Evolutionary conservation across 92 coral and sea anemone species (phyloP).

Genomic region (Epizoanthus rinbou): DNA sequence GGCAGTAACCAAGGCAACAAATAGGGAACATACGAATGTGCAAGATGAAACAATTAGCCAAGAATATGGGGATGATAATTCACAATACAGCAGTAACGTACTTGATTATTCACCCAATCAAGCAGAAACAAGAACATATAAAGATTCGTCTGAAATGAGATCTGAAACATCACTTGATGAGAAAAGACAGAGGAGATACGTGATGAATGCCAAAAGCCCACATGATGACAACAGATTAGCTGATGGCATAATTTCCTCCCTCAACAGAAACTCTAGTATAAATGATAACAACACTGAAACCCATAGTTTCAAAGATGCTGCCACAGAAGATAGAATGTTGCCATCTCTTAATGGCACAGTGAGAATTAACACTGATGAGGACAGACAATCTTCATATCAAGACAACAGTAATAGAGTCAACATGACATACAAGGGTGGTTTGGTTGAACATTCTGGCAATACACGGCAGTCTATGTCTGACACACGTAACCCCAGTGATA

Average conservation of each 20-base stretch:
- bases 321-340: neutral
- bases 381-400: neutral
- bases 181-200: too few species aligned
- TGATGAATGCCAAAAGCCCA: too few species aligned
- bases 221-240: too few species aligned
- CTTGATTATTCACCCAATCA: neutral
- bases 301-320: neutral
- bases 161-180: too few species aligned
- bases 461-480: neutral
- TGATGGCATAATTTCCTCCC: too few species aligned
- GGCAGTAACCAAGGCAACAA: constrained; percentile 24
- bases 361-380: neutral
- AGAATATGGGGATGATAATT: neutral
- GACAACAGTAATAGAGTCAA: too few species aligned
- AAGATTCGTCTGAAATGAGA: too few species aligned
- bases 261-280: too few species aligned
- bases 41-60: neutral
- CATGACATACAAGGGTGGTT: too few species aligned
- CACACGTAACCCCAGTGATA: neutral
- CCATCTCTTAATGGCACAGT: neutral
- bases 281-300: too few species aligned
- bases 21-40: constrained; percentile 11
- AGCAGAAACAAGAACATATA: neutral
- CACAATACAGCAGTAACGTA: neutral
- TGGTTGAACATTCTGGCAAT: too few species aligned